Base-by-base conservation (phyloP, 2,888 invertebrate species). In the Saturnia pavonia region DNA sequence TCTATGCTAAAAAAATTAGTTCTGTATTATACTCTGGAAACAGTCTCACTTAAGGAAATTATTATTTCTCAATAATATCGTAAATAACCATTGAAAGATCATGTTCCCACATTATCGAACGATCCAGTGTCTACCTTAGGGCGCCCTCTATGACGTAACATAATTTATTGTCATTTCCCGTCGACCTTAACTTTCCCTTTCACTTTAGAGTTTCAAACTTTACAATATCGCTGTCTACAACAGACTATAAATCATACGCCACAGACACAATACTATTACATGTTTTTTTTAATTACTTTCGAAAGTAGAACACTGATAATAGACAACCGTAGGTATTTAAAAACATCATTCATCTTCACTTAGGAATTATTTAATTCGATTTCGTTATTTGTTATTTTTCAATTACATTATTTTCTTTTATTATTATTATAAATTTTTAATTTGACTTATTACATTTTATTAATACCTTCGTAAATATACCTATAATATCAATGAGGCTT, bases 101-200 rank as follows among this genome's bases (percentile, higher is more conserved):
- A 75, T 75, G 74, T 78, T 81, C 78, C 76, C 79, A 80, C 75
- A 72, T 72, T 71, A 67, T 45, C 69, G 71, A 72, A 71, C 72
- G 25, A 57, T 65, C 68, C 54, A 70, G 67, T 57, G 63, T 19
- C 22, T 43, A 16, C 42, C 51, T 16, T 1, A 67, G 69, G 51
- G 69, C 70, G 69, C 70, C 72, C 75, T 77, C 75, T 67, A 72
- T 83, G 79, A 82, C 74, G 67, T 67, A 70, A 70, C 67, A 22
- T 51, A 54, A 42, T 54, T 54, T 70, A 70, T 70, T 67, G 48
- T 48, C 42, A 54, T 54, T 65, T 66, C 66, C 51, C 54, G 66
- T 66, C 65, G 66, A 65, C 42, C 70, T 48, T 34, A 40, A 54
- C 70, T 67, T 67, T 70, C 70, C 51, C 70, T 67, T 70, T 66